Evolutionary conservation across 2,888 invertebrate genomes (phyloP), one percentile per base, ranked within the genome.

Genomic region (Orchestes rusci): DNA sequence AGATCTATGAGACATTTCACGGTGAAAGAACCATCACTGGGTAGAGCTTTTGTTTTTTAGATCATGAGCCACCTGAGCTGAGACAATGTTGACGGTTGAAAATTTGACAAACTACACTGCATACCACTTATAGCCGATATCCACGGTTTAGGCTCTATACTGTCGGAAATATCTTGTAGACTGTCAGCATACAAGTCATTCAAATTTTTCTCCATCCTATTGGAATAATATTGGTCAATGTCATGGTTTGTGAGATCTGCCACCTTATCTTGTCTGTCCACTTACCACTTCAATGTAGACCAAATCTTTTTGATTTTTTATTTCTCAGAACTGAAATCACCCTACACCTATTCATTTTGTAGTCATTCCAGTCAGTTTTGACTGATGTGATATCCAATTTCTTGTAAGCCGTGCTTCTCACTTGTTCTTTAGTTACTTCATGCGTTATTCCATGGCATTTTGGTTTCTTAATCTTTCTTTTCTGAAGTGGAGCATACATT

Each of bases 1-100:
- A 34, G 34, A 10, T 17, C 15, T 34, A 34, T 12, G 31, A 10
- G 12, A 39, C n/a, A n/a, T 33, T 16, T 33, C 15, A 33, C 34
- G 17, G 5, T 33, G 8, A 33, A 8, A 16, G 8, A 16, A 1
- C 12, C 8, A 33, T 33, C 15, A 17, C 17, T 33, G n/a, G n/a
- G n/a, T n/a, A 4, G 16, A 16, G 4, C 17, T 12, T 16, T 33
- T 33, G 17, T 16, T 33, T 16, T 33, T 5, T 5, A 13, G 19
- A 18, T 10, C 7, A 36, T 34, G 10, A 7, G 10, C 23, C 10
- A 34, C 16, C 5, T 34, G 13, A 34, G 15, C 16, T 16, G 13
- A 34, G 16, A 34, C 34, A 34, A 34, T 16, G 23, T 23, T 23
- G 10, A 23, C 7, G 23, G 5, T 23, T 23, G 23, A 23, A 10